Evolutionary conservation across 2,113 vertebrate species (phyloP).

Genomic region (Malurus elegans): DNA sequence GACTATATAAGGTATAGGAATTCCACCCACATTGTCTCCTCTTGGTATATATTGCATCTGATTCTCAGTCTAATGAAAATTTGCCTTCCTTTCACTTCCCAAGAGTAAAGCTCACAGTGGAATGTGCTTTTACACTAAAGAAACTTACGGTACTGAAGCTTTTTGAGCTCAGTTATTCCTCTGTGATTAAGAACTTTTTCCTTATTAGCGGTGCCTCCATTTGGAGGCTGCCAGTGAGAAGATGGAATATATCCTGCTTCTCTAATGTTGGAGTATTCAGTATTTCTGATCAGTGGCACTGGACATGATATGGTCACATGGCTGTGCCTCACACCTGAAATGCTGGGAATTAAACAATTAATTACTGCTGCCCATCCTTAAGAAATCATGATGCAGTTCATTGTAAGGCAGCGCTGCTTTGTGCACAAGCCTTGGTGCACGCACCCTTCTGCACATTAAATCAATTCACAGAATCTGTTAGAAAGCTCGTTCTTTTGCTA

Average conservation of each 20-base stretch:
- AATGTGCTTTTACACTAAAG: not conserved
- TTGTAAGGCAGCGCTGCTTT: not conserved
- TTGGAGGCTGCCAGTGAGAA: not conserved
- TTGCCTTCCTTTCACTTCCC: not conserved
- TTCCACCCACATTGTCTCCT: not conserved
- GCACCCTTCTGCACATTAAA: accelerated
- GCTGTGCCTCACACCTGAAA: not conserved
- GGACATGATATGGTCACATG: not conserved
- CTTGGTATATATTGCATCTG: not conserved
- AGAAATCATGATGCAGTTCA: not conserved
- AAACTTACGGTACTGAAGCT: accelerated
- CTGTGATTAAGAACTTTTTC: not conserved
- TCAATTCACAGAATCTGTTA: not conserved
- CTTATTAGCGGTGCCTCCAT: not conserved
- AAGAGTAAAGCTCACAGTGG: not conserved
- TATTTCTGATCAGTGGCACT: not conserved
- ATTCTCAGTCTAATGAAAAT: not conserved
- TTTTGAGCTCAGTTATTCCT: not conserved
- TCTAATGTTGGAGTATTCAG: not conserved
- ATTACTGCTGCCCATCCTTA: not conserved
- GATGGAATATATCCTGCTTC: not conserved
- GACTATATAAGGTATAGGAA: not conserved
- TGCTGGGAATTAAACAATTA: not conserved
- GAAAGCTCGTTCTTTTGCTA: not conserved
- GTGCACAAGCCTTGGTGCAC: not conserved